Evolutionary conservation across 1,140 invertebrate genomes (phyloP), one percentile per base, ranked within the genome.

Genomic region (Dinoponera quadriceps): DNA sequence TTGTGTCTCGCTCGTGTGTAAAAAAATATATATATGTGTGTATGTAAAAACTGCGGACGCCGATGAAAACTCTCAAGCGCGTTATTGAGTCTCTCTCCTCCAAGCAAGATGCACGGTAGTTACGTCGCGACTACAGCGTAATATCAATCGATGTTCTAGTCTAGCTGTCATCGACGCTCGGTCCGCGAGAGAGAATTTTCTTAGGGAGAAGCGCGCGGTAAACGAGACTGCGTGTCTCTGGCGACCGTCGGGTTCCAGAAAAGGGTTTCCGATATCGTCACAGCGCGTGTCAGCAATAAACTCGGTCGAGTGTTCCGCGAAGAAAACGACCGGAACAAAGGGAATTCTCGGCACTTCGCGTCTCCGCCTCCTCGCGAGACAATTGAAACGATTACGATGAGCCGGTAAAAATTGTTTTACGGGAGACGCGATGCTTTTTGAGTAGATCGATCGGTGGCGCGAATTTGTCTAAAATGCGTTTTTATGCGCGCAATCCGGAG

Each of bases 41-140:
- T 78, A 55, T 57, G 54, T 54, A 51, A 68, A 68, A 57, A 68
- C 54, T 48, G 69, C 66, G 60, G 57, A 66, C 29, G 65, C 22
- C 54, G 29, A 62, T 82, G n/a, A 27, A 74, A 27, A 74, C 66
- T 48, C 49, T 38, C 55, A 27, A 75, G 13, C 22, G 65, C 38
- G 49, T 77, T 83, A 18, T 55, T 59, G 63, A 87, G 71, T 68
- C 74, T 83, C 74, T 83, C 63, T 83, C 27, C 29, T 71, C 33
- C 16, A 27, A 44, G n/a, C 25, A 29, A 29, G 51, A 69, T 29
- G 48, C 57, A 2, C 25, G 33, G 11, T 49, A 38, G 51, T 54
- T 77, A 49, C 38, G 7, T 27, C 25, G 7, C 29, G 5, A 27
- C 16, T 62, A 62, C 78, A 72, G 11, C 25, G 13, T 78, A 51